A percentile compares a stretch with the other conserved stretches of the same genome.
These are phyloP conservation scores for Aythya baeri DNA, from an alignment of 2,113 vertebrate genomes.

Conservation along the genomic window DNA sequence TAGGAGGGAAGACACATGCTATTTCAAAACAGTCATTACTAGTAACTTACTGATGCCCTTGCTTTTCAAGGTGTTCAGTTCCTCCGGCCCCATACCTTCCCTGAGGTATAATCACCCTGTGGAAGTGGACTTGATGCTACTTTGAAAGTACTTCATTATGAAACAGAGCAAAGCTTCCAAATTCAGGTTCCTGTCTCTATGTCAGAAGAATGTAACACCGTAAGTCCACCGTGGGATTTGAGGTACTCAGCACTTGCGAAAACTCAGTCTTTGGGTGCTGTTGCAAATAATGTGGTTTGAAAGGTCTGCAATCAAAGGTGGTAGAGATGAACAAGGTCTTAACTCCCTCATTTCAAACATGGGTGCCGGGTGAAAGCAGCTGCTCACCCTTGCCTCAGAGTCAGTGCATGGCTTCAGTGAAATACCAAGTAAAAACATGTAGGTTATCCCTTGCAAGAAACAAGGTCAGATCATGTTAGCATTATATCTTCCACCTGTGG, in stretches of 20 bases:
- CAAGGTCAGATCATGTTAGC: background rate
- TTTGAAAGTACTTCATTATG: background rate
- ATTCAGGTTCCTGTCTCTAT: rapidly evolving
- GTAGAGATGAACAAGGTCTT: background rate
- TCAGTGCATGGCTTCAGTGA: background rate
- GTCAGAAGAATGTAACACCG: background rate
- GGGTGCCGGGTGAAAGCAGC: background rate
- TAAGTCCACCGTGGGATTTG: background rate
- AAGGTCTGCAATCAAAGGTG: background rate
- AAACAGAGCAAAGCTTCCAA: background rate
- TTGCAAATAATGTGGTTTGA: background rate
- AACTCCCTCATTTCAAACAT: background rate
- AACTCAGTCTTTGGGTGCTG: background rate
- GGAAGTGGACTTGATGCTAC: background rate
- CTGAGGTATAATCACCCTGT: background rate
- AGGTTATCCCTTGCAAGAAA: background rate
- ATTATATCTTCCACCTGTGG: background rate
- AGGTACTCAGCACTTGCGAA: background rate
- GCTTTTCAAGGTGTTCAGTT: too few relatives aligned
- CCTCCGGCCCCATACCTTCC: background rate
- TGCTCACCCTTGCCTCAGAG: rapidly evolving
- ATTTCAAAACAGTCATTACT: background rate
- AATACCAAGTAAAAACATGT: background rate
- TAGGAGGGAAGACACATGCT: background rate
- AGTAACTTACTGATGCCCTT: background rate